These are phyloP conservation scores for Chrysaora quinquecirrha DNA, from an alignment of 30 jellyfish, hydroid and myxozoan species.

Conservation along the genomic window DNA sequence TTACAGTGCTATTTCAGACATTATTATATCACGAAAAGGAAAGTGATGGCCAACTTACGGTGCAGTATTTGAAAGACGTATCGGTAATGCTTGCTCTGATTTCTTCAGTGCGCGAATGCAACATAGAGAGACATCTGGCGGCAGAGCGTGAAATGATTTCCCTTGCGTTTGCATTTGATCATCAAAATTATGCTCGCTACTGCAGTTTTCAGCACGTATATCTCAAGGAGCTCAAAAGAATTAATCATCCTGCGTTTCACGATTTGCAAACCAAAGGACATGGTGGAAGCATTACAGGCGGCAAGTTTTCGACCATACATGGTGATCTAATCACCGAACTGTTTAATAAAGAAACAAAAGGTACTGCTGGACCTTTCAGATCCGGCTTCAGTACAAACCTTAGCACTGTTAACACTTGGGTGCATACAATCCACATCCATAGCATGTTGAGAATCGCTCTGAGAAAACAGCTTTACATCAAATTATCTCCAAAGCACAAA, in stretches of 20 bases:
- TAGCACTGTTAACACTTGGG: slow-evolving; percentile 40
- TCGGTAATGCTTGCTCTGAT: background rate
- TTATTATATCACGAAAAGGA: background rate
- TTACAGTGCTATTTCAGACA: background rate
- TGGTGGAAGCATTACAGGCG: slow-evolving; percentile 23
- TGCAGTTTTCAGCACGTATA: background rate
- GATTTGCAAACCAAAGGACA: background rate
- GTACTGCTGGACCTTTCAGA: slow-evolving; percentile 44
- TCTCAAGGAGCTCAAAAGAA: background rate
- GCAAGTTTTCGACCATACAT: too few species aligned
- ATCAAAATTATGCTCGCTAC: too few species aligned
- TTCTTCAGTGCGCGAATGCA: background rate
- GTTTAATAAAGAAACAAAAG: too few species aligned
- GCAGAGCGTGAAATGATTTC: background rate
- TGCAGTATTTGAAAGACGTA: background rate
- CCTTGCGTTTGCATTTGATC: too few species aligned
- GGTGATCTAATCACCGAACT: too few species aligned
- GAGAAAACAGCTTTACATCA: slow-evolving; percentile 12
- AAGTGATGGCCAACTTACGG: background rate
- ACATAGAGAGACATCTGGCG: background rate
- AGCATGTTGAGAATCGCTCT: slow-evolving; percentile 26
- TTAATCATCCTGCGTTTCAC: background rate
- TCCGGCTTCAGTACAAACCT: slow-evolving; percentile 36
- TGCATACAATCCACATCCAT: slow-evolving; percentile 43
- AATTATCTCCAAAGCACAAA: slow-evolving; percentile 12